phyloP scores from a whole-genome alignment of 2,797 vertebrate species.

The Sphenopsis melanotis region DNA sequence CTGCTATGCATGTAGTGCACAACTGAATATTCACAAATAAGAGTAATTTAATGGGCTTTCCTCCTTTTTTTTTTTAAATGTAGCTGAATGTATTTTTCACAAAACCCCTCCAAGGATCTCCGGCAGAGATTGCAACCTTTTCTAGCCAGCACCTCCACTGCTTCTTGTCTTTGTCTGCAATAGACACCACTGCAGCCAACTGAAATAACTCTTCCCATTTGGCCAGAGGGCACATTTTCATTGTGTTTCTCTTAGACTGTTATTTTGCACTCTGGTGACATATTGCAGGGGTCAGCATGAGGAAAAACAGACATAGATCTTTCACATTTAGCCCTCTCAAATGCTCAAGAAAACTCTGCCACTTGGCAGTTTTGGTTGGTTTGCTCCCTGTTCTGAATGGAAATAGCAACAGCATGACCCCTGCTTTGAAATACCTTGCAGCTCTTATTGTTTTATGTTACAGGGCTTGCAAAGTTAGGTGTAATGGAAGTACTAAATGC shows the following conservation, averaged over 20 bases:
- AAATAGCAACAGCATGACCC: not conserved
- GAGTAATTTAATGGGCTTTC: not conserved
- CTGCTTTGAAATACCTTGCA: not conserved
- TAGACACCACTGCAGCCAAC: not conserved
- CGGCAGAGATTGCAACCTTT: not conserved
- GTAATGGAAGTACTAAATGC: not conserved
- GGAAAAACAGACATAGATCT: not conserved
- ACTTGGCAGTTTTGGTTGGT: not conserved
- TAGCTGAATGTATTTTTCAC: not conserved
- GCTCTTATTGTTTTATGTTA: not conserved
- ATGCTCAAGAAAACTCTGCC: not conserved
- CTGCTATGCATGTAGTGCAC: not conserved
- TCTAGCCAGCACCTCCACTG: not conserved
- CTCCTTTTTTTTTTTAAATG: not conserved
- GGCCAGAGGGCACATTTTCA: not conserved
- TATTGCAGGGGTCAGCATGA: not conserved
- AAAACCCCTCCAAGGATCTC: not conserved
- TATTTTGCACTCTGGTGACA: not conserved
- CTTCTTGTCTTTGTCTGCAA: not conserved
- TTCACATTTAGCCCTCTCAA: not conserved
- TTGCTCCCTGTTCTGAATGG: not conserved
- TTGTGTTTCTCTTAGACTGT: not conserved
- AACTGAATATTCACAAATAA: not conserved
- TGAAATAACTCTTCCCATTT: constrained; percentile 32
- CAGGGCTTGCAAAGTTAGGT: not conserved